Evolutionary conservation across 2,797 vertebrate species (phyloP).

Genomic region (Agapornis canus): DNA sequence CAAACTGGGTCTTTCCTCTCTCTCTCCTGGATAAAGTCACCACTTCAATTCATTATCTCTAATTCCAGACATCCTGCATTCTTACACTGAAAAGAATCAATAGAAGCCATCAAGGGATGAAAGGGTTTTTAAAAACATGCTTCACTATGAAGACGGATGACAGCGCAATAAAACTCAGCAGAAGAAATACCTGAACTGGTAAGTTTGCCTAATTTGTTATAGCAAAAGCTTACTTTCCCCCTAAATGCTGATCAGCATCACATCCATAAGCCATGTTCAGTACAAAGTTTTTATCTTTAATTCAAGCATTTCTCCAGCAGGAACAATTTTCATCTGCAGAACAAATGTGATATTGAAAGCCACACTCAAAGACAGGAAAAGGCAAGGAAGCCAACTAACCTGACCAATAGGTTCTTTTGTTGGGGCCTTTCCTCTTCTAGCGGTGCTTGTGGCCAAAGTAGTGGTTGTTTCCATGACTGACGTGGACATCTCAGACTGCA

Average conservation of each 20-base stretch:
- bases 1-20: background rate
- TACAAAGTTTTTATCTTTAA: background rate
- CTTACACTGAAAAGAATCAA: background rate
- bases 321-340: background rate
- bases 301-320: background rate
- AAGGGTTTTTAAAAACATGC: background rate
- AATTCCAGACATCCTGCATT: background rate
- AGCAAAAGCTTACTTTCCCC: background rate
- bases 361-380: background rate
- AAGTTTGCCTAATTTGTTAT: background rate
- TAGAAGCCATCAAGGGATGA: background rate
- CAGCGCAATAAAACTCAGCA: background rate
- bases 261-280: accelerated
- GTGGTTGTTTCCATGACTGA: conserved; percentile 98
- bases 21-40: background rate
- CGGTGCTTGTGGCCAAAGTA: conserved; percentile 89
- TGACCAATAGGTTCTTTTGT: conserved; percentile 90
- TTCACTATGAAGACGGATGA: background rate
- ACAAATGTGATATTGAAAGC: background rate
- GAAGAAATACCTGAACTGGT: background rate
- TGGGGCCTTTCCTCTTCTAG: conserved; percentile 88
- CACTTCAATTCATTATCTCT: background rate
- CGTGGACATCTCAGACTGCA: conserved; percentile 94
- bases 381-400: conserved; percentile 75
- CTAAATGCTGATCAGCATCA: background rate